Percentiles rank a stretch among this genome's conserved stretches.
These are phyloP conservation scores for Lagria hirta DNA, from an alignment of 2,888 invertebrate species.

Conservation along the genomic window DNA sequence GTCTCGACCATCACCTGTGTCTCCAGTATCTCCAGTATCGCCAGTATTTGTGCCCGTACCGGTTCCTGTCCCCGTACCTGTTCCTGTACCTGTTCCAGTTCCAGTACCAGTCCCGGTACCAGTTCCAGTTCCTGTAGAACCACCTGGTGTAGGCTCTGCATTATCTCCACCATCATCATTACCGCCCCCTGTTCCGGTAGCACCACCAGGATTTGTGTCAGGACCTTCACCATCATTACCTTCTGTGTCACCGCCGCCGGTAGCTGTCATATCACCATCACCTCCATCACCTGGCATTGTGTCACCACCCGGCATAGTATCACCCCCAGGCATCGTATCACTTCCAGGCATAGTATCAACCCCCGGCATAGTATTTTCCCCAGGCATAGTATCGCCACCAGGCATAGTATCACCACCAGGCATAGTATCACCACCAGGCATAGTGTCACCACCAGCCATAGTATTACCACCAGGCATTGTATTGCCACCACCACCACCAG, in stretches of 20 bases:
- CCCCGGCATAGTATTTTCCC: slow-evolving; percentile 44
- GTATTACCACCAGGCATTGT: slow-evolving; percentile 39
- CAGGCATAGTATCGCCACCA: slow-evolving; percentile 24
- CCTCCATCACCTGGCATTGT: slow-evolving; percentile 35
- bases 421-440: slow-evolving; percentile 19
- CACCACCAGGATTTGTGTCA: slow-evolving; percentile 45
- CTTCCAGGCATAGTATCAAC: slow-evolving; percentile 38
- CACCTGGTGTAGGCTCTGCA: slow-evolving; percentile 13
- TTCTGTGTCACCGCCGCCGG: slow-evolving; percentile 37
- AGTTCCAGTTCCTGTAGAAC: slow-evolving; percentile 20
- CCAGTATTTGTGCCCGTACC: slow-evolving; percentile 28
- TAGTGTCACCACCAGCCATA: slow-evolving; percentile 37
- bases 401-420: slow-evolving; percentile 18
- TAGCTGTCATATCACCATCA: slow-evolving; percentile 51
- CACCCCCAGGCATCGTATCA: slow-evolving; percentile 21
- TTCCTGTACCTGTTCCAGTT: slow-evolving; percentile 8
- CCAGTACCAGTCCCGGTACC: slow-evolving; percentile 12
- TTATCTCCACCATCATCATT: slow-evolving; percentile 17
- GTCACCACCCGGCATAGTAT: slow-evolving; percentile 11
- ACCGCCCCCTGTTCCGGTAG: slow-evolving; percentile 9
- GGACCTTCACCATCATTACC: slow-evolving; percentile 39
- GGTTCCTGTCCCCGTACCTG: slow-evolving; percentile 1
- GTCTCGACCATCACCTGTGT: slow-evolving; percentile 27
- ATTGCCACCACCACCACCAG: slow-evolving; percentile 28
- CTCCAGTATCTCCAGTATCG: too few species aligned